A percentile compares a stretch with the other conserved stretches of the same genome.
These are phyloP conservation scores for Tyto alba DNA, from an alignment of 2,113 vertebrate species.

Conservation along the genomic window DNA sequence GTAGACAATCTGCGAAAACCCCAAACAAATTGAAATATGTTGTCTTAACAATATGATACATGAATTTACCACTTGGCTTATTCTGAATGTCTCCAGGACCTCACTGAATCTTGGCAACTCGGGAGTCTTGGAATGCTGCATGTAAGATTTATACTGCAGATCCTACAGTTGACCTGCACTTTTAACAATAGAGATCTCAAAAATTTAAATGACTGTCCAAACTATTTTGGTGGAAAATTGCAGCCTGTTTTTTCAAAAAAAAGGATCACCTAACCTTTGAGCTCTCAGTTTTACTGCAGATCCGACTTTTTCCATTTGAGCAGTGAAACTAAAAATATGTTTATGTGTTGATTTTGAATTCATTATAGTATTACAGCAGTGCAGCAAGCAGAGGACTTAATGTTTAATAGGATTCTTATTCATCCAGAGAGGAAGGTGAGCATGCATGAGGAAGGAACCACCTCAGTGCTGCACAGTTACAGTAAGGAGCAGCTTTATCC, in stretches of 20 bases:
- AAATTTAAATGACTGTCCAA: neutral
- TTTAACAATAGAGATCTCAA: neutral
- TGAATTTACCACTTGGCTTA: neutral
- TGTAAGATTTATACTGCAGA: neutral
- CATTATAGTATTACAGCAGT: neutral
- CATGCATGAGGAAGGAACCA: neutral
- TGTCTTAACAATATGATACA: neutral
- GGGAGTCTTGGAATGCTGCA: neutral
- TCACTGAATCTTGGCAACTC: neutral
- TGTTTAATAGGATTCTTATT: neutral
- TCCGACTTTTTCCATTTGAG: neutral
- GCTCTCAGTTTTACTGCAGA: neutral
- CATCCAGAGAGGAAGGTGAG: neutral
- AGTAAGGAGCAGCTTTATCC: neutral
- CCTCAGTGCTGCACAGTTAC: neutral
- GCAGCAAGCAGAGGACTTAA: neutral
- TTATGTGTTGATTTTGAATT: neutral
- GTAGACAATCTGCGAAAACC: neutral
- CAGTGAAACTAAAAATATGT: neutral
- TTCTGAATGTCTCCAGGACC: neutral
- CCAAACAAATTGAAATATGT: neutral
- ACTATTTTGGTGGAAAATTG: neutral
- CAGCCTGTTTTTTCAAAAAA: neutral
- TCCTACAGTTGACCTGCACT: neutral
- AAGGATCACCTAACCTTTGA: neutral